These are phyloP conservation scores for Prolemur simus DNA, from an alignment of 2,113 vertebrate genomes.

Conservation along the genomic window DNA sequence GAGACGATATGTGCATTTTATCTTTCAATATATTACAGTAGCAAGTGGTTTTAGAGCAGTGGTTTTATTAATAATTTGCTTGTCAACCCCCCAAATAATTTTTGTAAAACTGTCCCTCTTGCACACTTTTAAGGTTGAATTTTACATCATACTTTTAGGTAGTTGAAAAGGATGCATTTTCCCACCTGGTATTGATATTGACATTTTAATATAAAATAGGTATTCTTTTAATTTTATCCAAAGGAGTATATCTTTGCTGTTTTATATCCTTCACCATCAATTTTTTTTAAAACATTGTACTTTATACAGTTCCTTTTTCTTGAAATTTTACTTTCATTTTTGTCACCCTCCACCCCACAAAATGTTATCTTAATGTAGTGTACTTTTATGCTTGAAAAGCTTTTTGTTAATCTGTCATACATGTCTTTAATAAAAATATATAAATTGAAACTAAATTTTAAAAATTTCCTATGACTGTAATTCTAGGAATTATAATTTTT, in stretches of 20 bases:
- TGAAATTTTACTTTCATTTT: not conserved
- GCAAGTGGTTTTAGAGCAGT: not conserved
- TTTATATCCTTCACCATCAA: not conserved
- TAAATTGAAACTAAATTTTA: constrained; percentile 1
- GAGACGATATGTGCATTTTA: not conserved
- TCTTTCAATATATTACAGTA: not conserved
- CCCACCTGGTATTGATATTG: not conserved
- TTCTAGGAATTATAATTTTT: not conserved
- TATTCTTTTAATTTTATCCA: not conserved
- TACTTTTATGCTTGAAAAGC: not conserved
- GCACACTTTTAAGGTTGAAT: not conserved
- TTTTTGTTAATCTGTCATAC: not conserved
- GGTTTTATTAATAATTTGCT: not conserved
- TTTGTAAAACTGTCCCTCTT: not conserved
- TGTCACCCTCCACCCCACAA: not conserved
- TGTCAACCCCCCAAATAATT: not conserved
- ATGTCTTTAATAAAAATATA: not conserved
- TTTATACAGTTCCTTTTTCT: not conserved
- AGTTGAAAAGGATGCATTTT: not conserved
- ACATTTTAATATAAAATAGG: not conserved
- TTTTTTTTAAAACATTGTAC: not conserved
- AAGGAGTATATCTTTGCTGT: not conserved
- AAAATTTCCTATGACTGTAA: not conserved
- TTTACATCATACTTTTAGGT: not conserved
- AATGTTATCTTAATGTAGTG: not conserved